A percentile compares a stretch with the other conserved stretches of the same genome.
Conservation (phyloP, 2,888 invertebrate species). For the Hybos culiciformis region DNA sequence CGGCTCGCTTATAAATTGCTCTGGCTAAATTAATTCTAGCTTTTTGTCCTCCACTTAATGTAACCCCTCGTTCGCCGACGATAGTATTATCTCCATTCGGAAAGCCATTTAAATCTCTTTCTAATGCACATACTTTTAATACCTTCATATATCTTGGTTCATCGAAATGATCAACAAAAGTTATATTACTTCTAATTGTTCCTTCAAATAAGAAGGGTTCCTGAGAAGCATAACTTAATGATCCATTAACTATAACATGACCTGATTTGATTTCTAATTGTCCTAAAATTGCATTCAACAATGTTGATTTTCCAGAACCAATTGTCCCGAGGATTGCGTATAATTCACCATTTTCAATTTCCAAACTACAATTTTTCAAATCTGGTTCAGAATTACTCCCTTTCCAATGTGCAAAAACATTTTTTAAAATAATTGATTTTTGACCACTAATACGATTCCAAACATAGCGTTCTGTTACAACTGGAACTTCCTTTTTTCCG, state of each 20-base stretch:
- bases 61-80: constrained; percentile 54
- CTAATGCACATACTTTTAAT: constrained; percentile 43
- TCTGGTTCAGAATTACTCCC: constrained; percentile 21
- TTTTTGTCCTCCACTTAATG: constrained; percentile 60
- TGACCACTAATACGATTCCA: no score
- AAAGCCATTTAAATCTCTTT: constrained; percentile 48
- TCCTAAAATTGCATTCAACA: constrained; percentile 57
- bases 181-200: constrained; percentile 80
- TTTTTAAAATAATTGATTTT: no score
- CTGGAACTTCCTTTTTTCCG: no score
- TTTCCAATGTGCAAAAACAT: background rate
- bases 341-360: constrained; percentile 22
- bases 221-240: constrained; percentile 62
- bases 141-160: constrained; percentile 39
- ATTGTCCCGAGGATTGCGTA: constrained; percentile 55
- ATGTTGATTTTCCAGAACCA: constrained; percentile 58
- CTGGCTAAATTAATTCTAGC: constrained; percentile 63
- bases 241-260: constrained; percentile 45
- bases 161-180: constrained; percentile 65
- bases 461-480: background rate
- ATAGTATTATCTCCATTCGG: constrained; percentile 40
- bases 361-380: constrained; percentile 17
- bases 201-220: constrained; percentile 71
- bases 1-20: constrained; percentile 59
- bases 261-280: constrained; percentile 53